These are phyloP conservation scores for Onychomys torridus DNA, from an alignment of 2,797 vertebrate species.

Conservation along the genomic window DNA sequence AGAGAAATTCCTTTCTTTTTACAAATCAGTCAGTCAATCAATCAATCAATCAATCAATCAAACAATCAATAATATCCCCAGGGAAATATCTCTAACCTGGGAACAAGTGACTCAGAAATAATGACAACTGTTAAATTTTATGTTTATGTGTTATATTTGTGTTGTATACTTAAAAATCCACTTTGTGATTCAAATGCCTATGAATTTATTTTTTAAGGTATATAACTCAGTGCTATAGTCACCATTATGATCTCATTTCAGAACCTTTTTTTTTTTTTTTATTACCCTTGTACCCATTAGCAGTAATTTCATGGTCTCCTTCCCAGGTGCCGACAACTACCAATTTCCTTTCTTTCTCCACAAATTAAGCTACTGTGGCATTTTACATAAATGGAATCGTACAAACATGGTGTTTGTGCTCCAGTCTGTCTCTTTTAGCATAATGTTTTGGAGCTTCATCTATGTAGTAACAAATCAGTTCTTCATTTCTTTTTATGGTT, in stretches of 20 bases:
- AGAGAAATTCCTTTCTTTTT: neutral
- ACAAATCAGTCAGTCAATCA: neutral
- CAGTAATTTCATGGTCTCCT: neutral
- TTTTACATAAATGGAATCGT: neutral
- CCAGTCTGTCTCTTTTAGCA: neutral
- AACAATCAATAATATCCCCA: neutral
- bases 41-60: too few relatives aligned
- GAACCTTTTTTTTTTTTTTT: neutral
- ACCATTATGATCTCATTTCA: neutral
- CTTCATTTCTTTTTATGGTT: neutral
- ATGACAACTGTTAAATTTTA: slow-evolving; percentile 22
- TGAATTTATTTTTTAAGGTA: neutral
- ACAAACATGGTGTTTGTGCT: neutral
- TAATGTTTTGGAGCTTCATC: neutral
- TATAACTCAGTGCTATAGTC: neutral
- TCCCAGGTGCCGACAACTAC: neutral
- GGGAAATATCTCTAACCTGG: neutral
- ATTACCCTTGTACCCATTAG: neutral
- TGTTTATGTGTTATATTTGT: neutral
- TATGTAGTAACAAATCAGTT: neutral
- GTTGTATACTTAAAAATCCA: neutral
- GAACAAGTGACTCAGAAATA: slow-evolving; percentile 31
- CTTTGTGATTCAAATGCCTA: neutral
- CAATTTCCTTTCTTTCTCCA: neutral
- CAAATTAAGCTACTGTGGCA: neutral